phyloP scores from a whole-genome alignment of 2,888 invertebrate genomes.

The Operophtera brumata region DNA sequence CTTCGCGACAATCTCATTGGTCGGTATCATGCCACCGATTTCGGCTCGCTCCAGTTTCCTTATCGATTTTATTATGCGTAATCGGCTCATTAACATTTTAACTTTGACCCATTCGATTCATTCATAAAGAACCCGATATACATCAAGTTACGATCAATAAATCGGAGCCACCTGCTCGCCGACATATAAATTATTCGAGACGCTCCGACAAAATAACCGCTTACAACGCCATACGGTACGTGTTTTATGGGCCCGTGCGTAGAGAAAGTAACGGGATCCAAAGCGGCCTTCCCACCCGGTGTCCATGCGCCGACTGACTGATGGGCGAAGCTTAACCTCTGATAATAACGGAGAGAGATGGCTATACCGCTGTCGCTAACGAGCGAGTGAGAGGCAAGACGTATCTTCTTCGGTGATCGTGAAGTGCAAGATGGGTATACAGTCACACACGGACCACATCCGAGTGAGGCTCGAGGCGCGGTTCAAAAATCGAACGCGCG shows the following conservation, averaged over 20 bases:
- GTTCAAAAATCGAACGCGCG: conserved; percentile 72
- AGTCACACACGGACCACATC: conserved; percentile 79
- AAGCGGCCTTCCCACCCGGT: conserved; percentile 70
- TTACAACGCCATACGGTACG: conserved; percentile 58
- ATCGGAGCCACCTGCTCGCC: conserved; percentile 54
- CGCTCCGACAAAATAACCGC: conserved; percentile 57
- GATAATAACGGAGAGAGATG: conserved; percentile 75
- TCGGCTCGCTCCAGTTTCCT: conserved; percentile 53
- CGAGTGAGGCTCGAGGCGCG: conserved; percentile 72
- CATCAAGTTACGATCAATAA: conserved; percentile 41
- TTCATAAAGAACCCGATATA: conserved; percentile 38
- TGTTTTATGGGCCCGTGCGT: conserved; percentile 61
- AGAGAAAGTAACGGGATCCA: conserved; percentile 69
- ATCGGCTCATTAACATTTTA: conserved; percentile 49
- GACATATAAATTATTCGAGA: conserved; percentile 59
- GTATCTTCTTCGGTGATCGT: conserved; percentile 80
- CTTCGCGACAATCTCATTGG: conserved; percentile 75
- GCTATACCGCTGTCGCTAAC: conserved; percentile 37
- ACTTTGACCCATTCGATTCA: conserved; percentile 54
- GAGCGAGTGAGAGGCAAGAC: conserved; percentile 57
- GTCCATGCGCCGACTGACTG: conserved; percentile 75
- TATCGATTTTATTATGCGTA: conserved; percentile 41
- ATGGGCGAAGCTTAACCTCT: conserved; percentile 77
- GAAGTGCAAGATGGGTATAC: conserved; percentile 79
- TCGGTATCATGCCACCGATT: conserved; percentile 58